Evolutionary conservation across 2,113 vertebrate genomes (phyloP).

Genomic region (Lycocorax pyrrhopterus): DNA sequence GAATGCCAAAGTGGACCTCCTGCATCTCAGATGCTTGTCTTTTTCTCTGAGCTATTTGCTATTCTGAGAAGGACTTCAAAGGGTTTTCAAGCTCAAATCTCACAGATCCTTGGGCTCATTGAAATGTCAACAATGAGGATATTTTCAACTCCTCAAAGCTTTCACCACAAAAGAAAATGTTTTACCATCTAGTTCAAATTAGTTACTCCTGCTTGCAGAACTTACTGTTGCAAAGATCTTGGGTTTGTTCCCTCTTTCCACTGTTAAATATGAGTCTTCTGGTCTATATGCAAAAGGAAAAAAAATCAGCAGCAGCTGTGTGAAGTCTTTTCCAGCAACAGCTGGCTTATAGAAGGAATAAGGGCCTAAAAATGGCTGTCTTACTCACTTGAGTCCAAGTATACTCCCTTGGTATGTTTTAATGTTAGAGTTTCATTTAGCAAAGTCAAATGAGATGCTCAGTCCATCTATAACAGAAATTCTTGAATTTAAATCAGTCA

Average conservation of each 20-base stretch:
- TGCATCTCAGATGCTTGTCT: not conserved
- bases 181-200: not conserved
- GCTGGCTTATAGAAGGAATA: not conserved
- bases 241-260: not conserved
- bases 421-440: not conserved
- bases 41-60: not conserved
- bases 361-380: not conserved
- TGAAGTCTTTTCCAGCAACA: not conserved
- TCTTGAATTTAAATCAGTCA: not conserved
- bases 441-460: not conserved
- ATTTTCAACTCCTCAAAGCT: not conserved
- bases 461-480: not conserved
- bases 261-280: not conserved
- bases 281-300: not conserved
- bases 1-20: not conserved
- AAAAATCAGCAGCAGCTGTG: not conserved
- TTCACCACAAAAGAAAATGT: not conserved
- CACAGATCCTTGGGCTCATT: not conserved
- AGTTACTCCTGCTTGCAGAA: not conserved
- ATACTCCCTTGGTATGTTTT: not conserved
- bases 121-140: not conserved
- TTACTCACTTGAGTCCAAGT: not conserved
- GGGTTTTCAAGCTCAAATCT: not conserved
- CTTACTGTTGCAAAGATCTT: not conserved
- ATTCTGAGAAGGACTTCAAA: not conserved